These are phyloP conservation scores for Porphyrio hochstetteri DNA, from an alignment of 2,113 vertebrate species.

Conservation along the genomic window DNA sequence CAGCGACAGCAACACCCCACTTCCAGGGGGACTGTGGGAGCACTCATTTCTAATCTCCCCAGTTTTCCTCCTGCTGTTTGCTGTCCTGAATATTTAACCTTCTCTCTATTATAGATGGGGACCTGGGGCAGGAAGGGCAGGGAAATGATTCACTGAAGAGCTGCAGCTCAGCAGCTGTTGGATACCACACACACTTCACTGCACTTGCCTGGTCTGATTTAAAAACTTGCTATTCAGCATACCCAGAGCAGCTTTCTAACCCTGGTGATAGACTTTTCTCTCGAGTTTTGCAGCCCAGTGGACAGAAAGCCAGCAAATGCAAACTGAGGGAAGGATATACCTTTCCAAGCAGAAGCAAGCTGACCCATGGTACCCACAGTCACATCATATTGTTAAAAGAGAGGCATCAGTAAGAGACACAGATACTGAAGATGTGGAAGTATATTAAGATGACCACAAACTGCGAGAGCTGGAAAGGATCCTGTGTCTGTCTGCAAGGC, in stretches of 20 bases:
- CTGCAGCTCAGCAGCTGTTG: not conserved
- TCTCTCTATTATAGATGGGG: not conserved
- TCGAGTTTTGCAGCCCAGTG: not conserved
- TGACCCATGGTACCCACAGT: not conserved
- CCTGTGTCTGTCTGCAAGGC: not conserved
- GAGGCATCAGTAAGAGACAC: not conserved
- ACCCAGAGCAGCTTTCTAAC: not conserved
- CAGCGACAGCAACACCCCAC: not conserved
- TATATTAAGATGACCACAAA: not conserved
- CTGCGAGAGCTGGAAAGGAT: not conserved
- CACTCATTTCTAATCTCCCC: not conserved
- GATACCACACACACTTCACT: not conserved
- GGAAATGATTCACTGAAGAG: not conserved
- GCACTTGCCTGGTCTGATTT: not conserved
- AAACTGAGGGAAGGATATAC: not conserved
- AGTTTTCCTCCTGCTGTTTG: not conserved
- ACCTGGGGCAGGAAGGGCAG: not conserved
- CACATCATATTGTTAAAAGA: accelerated
- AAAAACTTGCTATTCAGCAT: not conserved
- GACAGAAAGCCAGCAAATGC: not conserved
- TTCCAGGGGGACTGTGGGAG: not conserved
- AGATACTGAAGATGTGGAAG: not conserved
- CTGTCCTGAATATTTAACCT: not conserved
- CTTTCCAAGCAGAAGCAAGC: not conserved
- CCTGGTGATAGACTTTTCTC: not conserved